Evolutionary conservation across 2,797 vertebrate species (phyloP).

Genomic region (Novumbra hubbsi): DNA sequence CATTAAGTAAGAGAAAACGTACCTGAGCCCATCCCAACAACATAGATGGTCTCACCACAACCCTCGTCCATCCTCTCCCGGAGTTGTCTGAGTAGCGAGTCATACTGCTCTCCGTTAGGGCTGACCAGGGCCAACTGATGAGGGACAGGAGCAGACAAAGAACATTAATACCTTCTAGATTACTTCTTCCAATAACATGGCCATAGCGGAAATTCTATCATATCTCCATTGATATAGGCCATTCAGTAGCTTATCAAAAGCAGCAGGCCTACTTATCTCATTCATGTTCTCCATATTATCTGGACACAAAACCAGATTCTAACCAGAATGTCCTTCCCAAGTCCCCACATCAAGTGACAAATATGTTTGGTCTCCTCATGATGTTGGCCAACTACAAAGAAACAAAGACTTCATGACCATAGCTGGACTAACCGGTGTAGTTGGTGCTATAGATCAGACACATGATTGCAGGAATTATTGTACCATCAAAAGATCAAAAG

Average conservation of each 20-base stretch:
- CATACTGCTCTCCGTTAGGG: slow-evolving; percentile 94
- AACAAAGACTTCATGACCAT: too few species aligned
- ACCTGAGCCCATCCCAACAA: slow-evolving; percentile 98
- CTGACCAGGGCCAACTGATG: slow-evolving; percentile 91
- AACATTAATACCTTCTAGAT: not conserved
- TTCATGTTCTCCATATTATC: not conserved
- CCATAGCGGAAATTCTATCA: not conserved
- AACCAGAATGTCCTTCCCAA: too few species aligned
- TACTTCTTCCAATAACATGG: not conserved
- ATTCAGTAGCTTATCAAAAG: not conserved
- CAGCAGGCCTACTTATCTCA: not conserved
- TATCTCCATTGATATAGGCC: not conserved
- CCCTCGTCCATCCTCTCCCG: slow-evolving; percentile 96
- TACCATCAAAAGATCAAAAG: too few species aligned
- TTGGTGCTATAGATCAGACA: too few species aligned
- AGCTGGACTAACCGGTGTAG: too few species aligned
- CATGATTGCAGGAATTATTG: too few species aligned
- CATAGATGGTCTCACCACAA: slow-evolving; percentile 97
- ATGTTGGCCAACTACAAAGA: too few species aligned
- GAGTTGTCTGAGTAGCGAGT: slow-evolving; percentile 90
- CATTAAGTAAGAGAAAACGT: slow-evolving; percentile 47
- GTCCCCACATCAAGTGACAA: too few species aligned
- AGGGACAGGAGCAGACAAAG: slow-evolving; percentile 2
- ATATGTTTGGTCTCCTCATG: too few species aligned
- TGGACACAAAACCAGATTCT: not conserved